A percentile compares a stretch with the other conserved stretches of the same genome.
Conservation (phyloP, 1,140 invertebrate genomes). For the Pararge aegeria region DNA sequence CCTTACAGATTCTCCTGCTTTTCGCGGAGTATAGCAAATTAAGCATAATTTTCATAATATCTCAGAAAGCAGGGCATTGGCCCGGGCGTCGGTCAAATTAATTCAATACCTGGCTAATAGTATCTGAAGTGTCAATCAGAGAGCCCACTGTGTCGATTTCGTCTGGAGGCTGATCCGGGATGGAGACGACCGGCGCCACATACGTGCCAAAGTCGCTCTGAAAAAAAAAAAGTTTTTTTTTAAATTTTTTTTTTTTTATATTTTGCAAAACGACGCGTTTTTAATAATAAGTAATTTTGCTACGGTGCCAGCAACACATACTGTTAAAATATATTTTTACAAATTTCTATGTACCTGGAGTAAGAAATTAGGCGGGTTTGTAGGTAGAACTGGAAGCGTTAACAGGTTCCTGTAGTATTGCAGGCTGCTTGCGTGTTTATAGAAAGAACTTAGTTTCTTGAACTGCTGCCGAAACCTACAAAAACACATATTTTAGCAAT, state of each 20-base stretch:
- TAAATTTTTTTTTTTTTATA: no score
- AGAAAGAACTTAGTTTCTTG: slow-evolving; percentile 94
- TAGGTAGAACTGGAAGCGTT: slow-evolving; percentile 94
- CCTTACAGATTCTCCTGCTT: no score
- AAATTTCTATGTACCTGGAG: slow-evolving; percentile 86
- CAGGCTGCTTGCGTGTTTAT: slow-evolving; percentile 94
- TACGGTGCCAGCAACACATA: no score
- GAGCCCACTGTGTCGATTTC: slow-evolving; percentile 84
- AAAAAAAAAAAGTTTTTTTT: slow-evolving; percentile 6
- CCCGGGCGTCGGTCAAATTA: no score
- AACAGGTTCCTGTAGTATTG: slow-evolving; percentile 99
- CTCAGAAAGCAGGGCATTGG: no score
- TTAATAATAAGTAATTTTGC: no score
- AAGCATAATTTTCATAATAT: no score
- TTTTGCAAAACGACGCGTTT: no score
- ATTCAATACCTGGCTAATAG: slow-evolving; percentile 67
- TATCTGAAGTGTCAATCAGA: slow-evolving; percentile 87
- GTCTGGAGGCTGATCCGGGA: slow-evolving; percentile 84
- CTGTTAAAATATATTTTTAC: no score
- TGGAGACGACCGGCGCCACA: slow-evolving; percentile 94
- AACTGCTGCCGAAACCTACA: slow-evolving; percentile 88
- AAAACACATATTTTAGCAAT: background rate
- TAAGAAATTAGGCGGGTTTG: slow-evolving; percentile 97
- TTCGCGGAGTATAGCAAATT: no score
- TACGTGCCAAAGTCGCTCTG: slow-evolving; percentile 92